These are phyloP conservation scores for Tetheella fluctuosa DNA, from an alignment of 2,888 invertebrate genomes.

Conservation along the genomic window DNA sequence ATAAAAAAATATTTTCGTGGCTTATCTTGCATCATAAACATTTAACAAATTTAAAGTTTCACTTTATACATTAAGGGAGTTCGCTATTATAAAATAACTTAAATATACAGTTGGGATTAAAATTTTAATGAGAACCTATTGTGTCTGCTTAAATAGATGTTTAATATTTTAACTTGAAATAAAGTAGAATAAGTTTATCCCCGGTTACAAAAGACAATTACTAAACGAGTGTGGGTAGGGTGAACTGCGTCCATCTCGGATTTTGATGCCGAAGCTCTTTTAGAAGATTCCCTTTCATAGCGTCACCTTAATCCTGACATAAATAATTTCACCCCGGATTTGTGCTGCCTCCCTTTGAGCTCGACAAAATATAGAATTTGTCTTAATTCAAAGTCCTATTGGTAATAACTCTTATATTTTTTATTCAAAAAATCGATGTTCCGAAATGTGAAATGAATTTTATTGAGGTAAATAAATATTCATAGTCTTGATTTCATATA, in stretches of 20 bases:
- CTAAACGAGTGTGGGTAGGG: conserved; percentile 13
- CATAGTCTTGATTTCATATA: too few species aligned
- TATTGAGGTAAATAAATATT: too few species aligned
- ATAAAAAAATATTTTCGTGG: too few species aligned
- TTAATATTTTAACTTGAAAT: neutral
- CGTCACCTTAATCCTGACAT: conserved; percentile 50
- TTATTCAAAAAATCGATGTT: neutral
- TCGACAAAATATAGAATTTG: conserved; percentile 38
- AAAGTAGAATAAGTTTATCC: neutral
- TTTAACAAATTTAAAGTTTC: too few species aligned
- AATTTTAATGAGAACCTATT: too few species aligned
- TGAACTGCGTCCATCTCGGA: conserved; percentile 34
- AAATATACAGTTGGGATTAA: too few species aligned
- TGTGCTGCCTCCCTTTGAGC: conserved; percentile 36
- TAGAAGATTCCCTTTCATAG: conserved; percentile 47
- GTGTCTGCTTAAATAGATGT: too few species aligned
- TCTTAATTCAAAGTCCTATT: conserved; percentile 21
- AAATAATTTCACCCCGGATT: conserved; percentile 51
- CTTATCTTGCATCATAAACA: too few species aligned
- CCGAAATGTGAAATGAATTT: neutral
- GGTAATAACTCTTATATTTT: conserved; percentile 18
- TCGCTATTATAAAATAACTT: too few species aligned
- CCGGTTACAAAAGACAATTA: neutral
- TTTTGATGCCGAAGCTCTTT: conserved; percentile 44
- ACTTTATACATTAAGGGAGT: too few species aligned